phyloP scores from a whole-genome alignment of 2,797 vertebrate genomes.

The Brachyrhaphis roseni region DNA sequence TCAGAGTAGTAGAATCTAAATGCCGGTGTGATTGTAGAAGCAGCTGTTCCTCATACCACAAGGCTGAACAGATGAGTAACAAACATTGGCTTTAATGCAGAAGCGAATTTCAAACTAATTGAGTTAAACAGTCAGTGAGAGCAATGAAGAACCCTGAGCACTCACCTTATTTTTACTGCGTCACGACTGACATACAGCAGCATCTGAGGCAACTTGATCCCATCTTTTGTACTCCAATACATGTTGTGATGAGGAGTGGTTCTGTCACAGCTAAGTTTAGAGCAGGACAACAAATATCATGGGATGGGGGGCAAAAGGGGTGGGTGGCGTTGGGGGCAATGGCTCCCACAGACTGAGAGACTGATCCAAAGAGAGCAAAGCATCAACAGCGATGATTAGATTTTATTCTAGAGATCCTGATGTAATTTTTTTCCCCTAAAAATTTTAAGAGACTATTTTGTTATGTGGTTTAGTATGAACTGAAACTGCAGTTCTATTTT shows the following conservation, averaged over 20 bases:
- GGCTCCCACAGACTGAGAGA: neutral
- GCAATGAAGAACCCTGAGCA: slow-evolving; percentile 1
- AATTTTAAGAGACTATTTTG: neutral
- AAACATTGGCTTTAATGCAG: slow-evolving; percentile 30
- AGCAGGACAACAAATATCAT: slow-evolving; percentile 59
- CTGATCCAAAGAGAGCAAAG: neutral
- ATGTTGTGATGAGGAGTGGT: slow-evolving; percentile 61
- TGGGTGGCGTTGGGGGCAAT: slow-evolving; percentile 1
- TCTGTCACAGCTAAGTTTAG: slow-evolving; percentile 74
- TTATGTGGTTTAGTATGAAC: neutral
- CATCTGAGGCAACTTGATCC: slow-evolving; percentile 73
- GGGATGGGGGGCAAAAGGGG: neutral
- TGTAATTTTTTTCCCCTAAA: neutral
- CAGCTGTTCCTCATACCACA: slow-evolving; percentile 53
- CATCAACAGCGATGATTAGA: neutral
- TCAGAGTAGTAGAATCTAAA: slow-evolving; percentile 14
- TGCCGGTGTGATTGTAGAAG: slow-evolving; percentile 10
- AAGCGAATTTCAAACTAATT: neutral
- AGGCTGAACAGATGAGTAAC: slow-evolving; percentile 41
- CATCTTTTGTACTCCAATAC: slow-evolving; percentile 63
- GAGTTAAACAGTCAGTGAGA: slow-evolving; percentile 1
- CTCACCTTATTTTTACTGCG: slow-evolving; percentile 68
- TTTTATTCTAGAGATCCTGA: neutral
- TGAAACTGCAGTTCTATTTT: neutral
- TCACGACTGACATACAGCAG: slow-evolving; percentile 50